These are phyloP conservation scores for Arenaria interpres DNA, from an alignment of 2,113 vertebrate species.

Conservation along the genomic window DNA sequence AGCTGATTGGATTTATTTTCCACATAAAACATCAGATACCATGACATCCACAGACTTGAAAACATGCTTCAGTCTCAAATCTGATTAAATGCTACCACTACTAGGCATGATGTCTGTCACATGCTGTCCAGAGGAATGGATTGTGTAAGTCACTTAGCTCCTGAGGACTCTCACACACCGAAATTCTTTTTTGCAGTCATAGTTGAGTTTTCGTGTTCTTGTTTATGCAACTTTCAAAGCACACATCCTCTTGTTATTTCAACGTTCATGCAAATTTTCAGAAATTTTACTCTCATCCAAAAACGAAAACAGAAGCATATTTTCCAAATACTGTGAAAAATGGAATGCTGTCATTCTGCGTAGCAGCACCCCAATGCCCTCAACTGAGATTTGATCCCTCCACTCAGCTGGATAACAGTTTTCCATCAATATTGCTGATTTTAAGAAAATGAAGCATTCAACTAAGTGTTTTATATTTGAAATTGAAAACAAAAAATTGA, in stretches of 20 bases:
- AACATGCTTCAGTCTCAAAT: conserved; percentile 36
- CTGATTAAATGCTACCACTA: conserved; percentile 40
- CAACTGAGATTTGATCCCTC: background rate
- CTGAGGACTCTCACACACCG: background rate
- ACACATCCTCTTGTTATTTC: background rate
- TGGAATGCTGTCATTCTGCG: background rate
- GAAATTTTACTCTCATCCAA: background rate
- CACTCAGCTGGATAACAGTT: background rate
- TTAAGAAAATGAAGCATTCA: background rate
- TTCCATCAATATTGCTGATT: background rate
- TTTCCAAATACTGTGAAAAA: background rate
- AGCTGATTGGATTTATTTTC: background rate
- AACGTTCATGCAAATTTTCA: background rate
- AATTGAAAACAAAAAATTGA: background rate
- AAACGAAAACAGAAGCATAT: background rate
- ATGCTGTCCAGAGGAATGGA: background rate
- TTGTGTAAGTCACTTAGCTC: background rate
- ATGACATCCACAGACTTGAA: conserved; percentile 7
- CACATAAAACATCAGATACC: background rate
- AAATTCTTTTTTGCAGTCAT: background rate
- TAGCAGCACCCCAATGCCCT: background rate
- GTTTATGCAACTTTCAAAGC: background rate
- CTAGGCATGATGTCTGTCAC: conserved; percentile 19
- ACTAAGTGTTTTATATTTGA: background rate
- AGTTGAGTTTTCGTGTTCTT: background rate